Percentiles rank a stretch among this genome's conserved stretches.
Evolutionary conservation across 2,113 vertebrate species (phyloP).

Genomic region (Leiothrix lutea): DNA sequence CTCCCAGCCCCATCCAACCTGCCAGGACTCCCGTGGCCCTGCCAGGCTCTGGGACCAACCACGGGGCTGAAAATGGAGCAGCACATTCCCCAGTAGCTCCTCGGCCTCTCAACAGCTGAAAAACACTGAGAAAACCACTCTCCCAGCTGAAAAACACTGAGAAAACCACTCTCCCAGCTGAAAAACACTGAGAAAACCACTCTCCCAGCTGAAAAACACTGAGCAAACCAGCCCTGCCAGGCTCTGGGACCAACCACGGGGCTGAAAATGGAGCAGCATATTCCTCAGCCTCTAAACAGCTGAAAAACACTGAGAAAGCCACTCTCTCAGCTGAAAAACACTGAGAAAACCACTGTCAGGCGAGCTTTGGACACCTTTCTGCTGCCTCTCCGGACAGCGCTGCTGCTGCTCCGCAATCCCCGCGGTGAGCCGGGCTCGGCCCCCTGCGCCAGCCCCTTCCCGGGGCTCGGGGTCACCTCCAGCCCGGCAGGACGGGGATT

Average conservation of each 20-base stretch:
- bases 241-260: neutral
- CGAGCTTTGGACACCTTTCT: too few relatives aligned
- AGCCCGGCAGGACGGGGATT: neutral
- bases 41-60: neutral
- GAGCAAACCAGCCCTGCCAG: too few relatives aligned
- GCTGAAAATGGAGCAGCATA: fast-evolving
- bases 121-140: too few relatives aligned
- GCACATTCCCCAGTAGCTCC: neutral
- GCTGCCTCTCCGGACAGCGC: fast-evolving
- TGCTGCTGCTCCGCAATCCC: neutral
- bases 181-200: too few relatives aligned
- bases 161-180: too few relatives aligned
- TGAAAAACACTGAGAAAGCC: fast-evolving
- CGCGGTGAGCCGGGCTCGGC: fast-evolving
- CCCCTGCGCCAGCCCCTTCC: neutral
- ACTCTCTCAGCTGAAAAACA: neutral
- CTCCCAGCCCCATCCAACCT: neutral
- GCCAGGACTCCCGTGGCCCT: fast-evolving
- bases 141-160: neutral
- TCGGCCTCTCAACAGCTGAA: neutral
- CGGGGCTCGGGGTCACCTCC: fast-evolving
- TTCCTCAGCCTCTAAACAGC: neutral
- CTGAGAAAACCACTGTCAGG: fast-evolving
- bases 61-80: neutral
- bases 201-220: too few relatives aligned